phyloP scores from a whole-genome alignment of 2,888 invertebrate genomes.

The Chironomus tentans region DNA sequence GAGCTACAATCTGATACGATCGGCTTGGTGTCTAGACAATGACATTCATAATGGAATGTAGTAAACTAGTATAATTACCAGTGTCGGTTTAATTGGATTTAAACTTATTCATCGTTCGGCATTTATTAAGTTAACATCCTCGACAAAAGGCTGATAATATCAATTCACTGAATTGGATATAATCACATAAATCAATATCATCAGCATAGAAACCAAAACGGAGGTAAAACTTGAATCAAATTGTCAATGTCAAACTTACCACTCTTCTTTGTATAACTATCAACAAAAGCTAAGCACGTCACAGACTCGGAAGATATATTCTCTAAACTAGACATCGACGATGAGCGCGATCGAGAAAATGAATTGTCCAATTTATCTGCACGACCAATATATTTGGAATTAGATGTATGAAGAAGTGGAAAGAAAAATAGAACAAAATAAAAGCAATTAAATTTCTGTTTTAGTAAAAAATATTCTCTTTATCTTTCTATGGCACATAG shows the following conservation, averaged over 20 bases:
- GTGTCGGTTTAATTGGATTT: too few species aligned
- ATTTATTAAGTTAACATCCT: too few species aligned
- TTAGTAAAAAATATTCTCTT: not conserved
- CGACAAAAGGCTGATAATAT: too few species aligned
- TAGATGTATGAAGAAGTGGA: too few species aligned
- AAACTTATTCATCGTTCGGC: too few species aligned
- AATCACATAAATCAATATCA: not conserved
- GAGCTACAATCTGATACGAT: not conserved
- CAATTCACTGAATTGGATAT: too few species aligned
- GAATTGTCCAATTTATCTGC: slow-evolving; percentile 95
- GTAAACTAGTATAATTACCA: too few species aligned
- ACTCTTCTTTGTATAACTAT: slow-evolving; percentile 88
- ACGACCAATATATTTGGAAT: slow-evolving; percentile 49
- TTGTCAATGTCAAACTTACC: slow-evolving; percentile 52
- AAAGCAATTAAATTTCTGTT: not conserved
- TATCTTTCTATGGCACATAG: not conserved
- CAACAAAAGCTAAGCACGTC: slow-evolving; percentile 91
- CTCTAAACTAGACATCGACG: slow-evolving; percentile 96
- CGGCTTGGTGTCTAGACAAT: not conserved
- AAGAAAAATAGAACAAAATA: too few species aligned
- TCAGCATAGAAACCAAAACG: not conserved
- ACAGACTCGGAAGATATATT: slow-evolving; percentile 94
- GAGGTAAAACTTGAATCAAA: not conserved
- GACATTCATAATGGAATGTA: too few species aligned
- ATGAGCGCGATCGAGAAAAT: slow-evolving; percentile 92